Conservation (phyloP, 2,797 vertebrate genomes). For the Psittacula derbiana region DNA sequence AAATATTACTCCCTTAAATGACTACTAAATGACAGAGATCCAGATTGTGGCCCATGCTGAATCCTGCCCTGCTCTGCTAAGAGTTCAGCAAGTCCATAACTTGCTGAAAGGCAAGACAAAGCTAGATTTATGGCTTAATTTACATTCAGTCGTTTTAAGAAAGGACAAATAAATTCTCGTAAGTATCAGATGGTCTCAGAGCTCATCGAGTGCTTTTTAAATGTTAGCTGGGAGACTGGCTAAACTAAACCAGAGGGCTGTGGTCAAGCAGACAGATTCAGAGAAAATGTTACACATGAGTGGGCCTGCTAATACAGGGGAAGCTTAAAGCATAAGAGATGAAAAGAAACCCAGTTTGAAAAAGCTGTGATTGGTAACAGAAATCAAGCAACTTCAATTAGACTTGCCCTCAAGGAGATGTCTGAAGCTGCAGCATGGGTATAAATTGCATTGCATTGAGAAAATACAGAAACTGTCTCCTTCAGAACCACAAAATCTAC, state of each 20-base stretch:
- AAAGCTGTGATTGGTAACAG: conserved; percentile 16
- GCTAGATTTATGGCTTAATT: background rate
- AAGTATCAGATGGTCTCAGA: background rate
- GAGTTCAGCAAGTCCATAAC: background rate
- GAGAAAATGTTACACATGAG: conserved; percentile 14
- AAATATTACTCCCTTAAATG: background rate
- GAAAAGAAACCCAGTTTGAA: conserved; percentile 3
- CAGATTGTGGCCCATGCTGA: background rate
- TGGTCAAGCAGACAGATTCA: conserved; percentile 13
- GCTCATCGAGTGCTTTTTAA: background rate
- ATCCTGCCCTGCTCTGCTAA: background rate
- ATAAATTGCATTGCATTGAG: conserved; percentile 24
- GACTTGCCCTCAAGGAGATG: conserved; percentile 23
- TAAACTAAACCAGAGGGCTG: background rate
- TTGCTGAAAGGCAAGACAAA: background rate
- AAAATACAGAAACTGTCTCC: conserved; percentile 1
- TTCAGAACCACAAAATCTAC: conserved; percentile 27
- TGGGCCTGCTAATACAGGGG: background rate
- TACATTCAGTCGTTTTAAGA: background rate
- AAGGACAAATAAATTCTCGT: background rate
- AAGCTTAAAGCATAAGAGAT: background rate
- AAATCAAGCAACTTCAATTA: conserved; percentile 62
- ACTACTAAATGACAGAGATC: background rate
- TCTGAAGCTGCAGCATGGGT: conserved; percentile 2
- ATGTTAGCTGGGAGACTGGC: background rate